Base-by-base conservation (phyloP, 2,797 vertebrate species). In the Rallus crepitans region DNA sequence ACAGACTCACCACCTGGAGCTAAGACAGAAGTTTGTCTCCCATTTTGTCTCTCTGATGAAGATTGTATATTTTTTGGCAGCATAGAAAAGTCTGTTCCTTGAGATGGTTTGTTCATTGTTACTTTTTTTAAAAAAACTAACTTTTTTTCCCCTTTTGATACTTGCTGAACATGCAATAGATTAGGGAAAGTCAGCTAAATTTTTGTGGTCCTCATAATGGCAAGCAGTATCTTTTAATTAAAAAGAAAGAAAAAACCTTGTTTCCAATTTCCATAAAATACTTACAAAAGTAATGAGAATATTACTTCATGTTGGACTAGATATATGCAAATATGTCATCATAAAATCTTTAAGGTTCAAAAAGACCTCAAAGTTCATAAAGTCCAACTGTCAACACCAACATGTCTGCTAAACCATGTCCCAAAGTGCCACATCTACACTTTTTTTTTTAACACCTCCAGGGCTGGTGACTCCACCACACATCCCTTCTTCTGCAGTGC, bases 121-220 rank as follows among this genome's bases (percentile, higher is more conserved):
- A 48, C 17, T 35, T 50, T 30, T 47, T 42, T 53, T 23, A 42
- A 42, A 42, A 42, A 42, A 9, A 19, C 15, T 47, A 47, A 45
- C 18, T 8, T 45, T 48, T 63, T 16, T 28, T 4, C 3, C 1
- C 5, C 12, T 33, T 56, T 52, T 1, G 1, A 42, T 70, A 15
- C 35, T 48, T 78, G 63, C 52, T 70, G 21, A 84, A 71, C 11
- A 4, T 56, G 30, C 37, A 90, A 45, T 59, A 71, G 61, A 40
- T 85, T 79, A 57, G 52, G 61, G 52, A 91, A 93, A 85, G 39
- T 27, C n/a, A 11, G 12, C 19, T 39, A 64, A 70, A 16, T 40
- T 77, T 30, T 39, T 65, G 10, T 40, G 9, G 11, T 60, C 35
- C 7, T 52, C 10, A 33, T 3, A 5, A 33, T 33, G 20, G 11